These are phyloP conservation scores for Falco columbarius DNA, from an alignment of 2,797 vertebrate species.

Conservation along the genomic window DNA sequence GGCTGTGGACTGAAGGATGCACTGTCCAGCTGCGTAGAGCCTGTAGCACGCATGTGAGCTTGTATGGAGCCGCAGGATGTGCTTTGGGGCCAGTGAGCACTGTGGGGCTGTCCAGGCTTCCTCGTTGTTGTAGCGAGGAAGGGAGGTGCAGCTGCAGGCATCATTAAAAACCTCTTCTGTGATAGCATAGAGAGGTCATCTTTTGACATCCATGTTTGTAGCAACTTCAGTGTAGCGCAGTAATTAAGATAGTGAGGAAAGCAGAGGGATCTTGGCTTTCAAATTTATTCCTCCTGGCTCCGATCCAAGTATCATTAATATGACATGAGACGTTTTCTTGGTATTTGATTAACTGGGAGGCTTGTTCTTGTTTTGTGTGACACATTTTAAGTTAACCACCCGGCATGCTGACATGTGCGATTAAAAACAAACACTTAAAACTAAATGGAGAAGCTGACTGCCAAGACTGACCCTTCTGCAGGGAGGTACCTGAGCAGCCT, in stretches of 20 bases:
- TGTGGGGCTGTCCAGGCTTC: not conserved
- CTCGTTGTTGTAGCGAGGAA: fast-evolving
- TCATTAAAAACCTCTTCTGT: not conserved
- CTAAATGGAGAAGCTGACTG: not conserved
- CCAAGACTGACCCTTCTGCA: not conserved
- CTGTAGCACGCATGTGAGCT: fast-evolving
- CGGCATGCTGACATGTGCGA: slow-evolving; percentile 21
- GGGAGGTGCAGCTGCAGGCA: not conserved
- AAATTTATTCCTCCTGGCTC: not conserved
- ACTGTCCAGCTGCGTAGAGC: not conserved
- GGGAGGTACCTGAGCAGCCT: not conserved
- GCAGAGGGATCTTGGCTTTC: slow-evolving; percentile 9
- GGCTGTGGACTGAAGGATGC: fast-evolving
- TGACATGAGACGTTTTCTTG: slow-evolving; percentile 26
- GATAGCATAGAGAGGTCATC: not conserved
- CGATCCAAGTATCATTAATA: slow-evolving; percentile 13
- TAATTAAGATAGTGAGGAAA: not conserved
- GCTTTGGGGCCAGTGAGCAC: not conserved
- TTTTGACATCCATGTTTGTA: not conserved
- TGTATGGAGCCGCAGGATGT: not conserved
- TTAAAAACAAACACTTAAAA: slow-evolving; percentile 49
- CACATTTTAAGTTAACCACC: slow-evolving; percentile 41
- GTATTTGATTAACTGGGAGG: slow-evolving; percentile 54
- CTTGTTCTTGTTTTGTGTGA: slow-evolving; percentile 45
- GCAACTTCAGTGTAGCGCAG: not conserved